Conservation (phyloP, 1,140 invertebrate species). For the Berghia stephanieae region DNA sequence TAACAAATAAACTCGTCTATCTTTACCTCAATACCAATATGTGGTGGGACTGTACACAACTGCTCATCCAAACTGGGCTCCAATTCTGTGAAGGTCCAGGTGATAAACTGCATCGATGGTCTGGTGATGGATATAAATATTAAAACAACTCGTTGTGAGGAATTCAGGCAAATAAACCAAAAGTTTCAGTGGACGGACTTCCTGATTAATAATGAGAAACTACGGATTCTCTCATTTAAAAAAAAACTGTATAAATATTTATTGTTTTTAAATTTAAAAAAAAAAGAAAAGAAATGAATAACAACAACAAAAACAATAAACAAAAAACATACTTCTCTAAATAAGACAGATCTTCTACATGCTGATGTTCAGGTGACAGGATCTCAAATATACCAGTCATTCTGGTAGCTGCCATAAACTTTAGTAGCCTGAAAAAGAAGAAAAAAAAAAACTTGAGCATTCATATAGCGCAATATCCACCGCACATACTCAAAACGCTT, state of each 20-base stretch:
- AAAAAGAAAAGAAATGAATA: too few species aligned
- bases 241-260: not conserved
- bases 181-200: too few species aligned
- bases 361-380: conserved; percentile 67
- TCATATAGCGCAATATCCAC: too few species aligned
- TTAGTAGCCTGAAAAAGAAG: conserved; percentile 46
- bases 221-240: not conserved
- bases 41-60: conserved; percentile 63
- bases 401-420: conserved; percentile 53
- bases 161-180: too few species aligned
- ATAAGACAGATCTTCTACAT: conserved; percentile 67
- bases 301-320: too few species aligned
- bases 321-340: conserved; percentile 48
- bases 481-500: too few species aligned
- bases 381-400: conserved; percentile 69
- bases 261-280: not conserved
- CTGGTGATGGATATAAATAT: conserved; percentile 36
- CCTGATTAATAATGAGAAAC: too few species aligned
- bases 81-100: conserved; percentile 63
- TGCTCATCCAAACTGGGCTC: conserved; percentile 45
- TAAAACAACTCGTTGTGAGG: not conserved
- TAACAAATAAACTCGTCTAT: too few species aligned
- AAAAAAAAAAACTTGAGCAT: too few species aligned
- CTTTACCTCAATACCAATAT: conserved; percentile 61
- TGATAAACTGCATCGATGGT: conserved; percentile 66